Evolutionary conservation across 1,140 invertebrate genomes (phyloP).

Genomic region (Drosophila bocki): DNA sequence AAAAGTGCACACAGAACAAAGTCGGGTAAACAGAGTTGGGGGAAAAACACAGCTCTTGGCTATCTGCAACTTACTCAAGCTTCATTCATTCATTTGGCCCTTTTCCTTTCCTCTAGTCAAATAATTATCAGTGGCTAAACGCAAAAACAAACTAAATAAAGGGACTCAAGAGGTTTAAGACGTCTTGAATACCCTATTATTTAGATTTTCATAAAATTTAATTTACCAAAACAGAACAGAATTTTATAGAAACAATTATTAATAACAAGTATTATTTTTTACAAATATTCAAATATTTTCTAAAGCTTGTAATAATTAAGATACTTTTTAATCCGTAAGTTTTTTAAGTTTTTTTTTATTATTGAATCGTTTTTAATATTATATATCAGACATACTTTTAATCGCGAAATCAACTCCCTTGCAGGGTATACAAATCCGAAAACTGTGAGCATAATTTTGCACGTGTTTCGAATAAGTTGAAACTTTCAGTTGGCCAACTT

Average conservation of each 20-base stretch:
- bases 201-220: background rate
- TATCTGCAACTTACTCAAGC: slow-evolving; percentile 4
- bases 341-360: no score
- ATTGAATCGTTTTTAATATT: no score
- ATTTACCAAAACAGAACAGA: no score
- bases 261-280: no score
- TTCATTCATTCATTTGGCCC: background rate
- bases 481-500: slow-evolving; percentile 58
- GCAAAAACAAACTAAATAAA: slow-evolving; percentile 25
- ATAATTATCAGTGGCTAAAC: slow-evolving; percentile 60
- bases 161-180: background rate
- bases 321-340: no score
- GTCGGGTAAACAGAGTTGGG: background rate
- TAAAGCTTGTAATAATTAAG: background rate
- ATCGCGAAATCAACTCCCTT: background rate
- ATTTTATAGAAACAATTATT: no score
- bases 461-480: slow-evolving; percentile 80
- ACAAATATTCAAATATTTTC: background rate
- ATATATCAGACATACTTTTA: no score
- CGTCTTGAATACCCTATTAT: background rate
- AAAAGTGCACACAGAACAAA: background rate
- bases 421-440: slow-evolving; percentile 31
- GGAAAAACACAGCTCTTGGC: slow-evolving; percentile 21
- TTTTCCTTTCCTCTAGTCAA: slow-evolving; percentile 7
- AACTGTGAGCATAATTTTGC: slow-evolving; percentile 75